phyloP scores from a whole-genome alignment of 1,140 invertebrate genomes.

The Tetragonula clypearis region DNA sequence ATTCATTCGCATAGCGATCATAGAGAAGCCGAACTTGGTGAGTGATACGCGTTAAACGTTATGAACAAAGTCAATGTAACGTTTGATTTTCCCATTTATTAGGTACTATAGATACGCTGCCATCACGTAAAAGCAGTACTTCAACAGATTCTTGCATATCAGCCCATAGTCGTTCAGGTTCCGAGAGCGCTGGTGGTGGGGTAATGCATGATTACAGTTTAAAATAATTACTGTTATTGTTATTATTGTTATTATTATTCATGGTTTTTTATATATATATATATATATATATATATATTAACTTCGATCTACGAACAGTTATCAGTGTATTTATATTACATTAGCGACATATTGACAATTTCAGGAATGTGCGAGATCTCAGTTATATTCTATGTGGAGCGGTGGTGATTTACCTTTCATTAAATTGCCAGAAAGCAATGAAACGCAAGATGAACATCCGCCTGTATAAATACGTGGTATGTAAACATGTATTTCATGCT shows the following conservation, averaged over 20 bases:
- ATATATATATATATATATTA: constrained; percentile 1
- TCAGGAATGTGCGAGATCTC: constrained; percentile 79
- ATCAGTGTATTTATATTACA: not conserved
- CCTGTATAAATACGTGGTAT: constrained; percentile 69
- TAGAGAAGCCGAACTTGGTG: constrained; percentile 76
- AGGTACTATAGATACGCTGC: constrained; percentile 75
- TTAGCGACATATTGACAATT: constrained; percentile 41
- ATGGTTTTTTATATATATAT: not conserved
- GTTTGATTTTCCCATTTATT: constrained; percentile 47
- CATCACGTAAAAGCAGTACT: constrained; percentile 85
- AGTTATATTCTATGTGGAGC: constrained; percentile 83
- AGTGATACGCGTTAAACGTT: constrained; percentile 65
- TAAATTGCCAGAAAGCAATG: constrained; percentile 80
- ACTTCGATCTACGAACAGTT: not conserved
- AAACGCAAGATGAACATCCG: constrained; percentile 76
- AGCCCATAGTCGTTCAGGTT: constrained; percentile 84
- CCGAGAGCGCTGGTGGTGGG: constrained; percentile 80
- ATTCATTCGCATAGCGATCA: constrained; percentile 78
- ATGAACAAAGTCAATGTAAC: constrained; percentile 62
- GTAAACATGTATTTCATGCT: not conserved
- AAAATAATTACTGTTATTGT: constrained; percentile 12
- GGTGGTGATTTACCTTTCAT: constrained; percentile 82
- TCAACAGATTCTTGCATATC: constrained; percentile 85
- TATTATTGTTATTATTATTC: not conserved
- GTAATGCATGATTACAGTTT: constrained; percentile 70